Evolutionary conservation across 2,888 invertebrate species (phyloP), one percentile per base, ranked within the genome.

Genomic region (Serripes groenlandicus): DNA sequence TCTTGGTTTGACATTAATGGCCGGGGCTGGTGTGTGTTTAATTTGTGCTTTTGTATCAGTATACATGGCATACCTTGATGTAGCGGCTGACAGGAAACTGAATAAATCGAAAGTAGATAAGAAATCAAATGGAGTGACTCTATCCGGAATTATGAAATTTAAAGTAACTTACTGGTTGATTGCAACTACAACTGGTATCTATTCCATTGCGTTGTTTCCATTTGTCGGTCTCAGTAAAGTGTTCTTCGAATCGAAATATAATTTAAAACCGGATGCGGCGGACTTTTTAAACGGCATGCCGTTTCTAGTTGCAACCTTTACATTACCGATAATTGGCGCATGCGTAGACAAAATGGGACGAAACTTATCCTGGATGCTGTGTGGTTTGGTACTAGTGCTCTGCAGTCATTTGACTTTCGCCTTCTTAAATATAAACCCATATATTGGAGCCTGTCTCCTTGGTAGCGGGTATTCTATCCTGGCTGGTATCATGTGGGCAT

Each of bases 241-340:
- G 7, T 62, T 62, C 21, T 62, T 62, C n/a, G 62, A 62, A 28
- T 62, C 62, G 11, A 62, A 62, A 34, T 62, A 62, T 34, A n/a
- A 4, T 7, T 21, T 62, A 23, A 34, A 62, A 34, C 62, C 62
- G 15, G 30, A 30, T n/a, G 32, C 32, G 2, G 62, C 62, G 7
- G 62, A 62, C 34, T 21, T n/a, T 32, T 1, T 62, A 62, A 62
- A 62, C 21, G 34, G 62, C 7, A 4, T 34, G 32, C 62, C 62
- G n/a, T 62, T 34, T 34, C 28, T 62, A 15, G 62, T 62, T 3
- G 32, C 62, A 3, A 28, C 34, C n/a, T 9, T 62, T 62, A 21
- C 34, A 21, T 34, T 62, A 5, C 62, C 62, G 7, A 34, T 62
- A 21, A 34, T 62, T 28, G 62, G 62, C 1, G 34, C 11, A 62